Conservation (phyloP, 2,888 invertebrate genomes). For the Clistopyga incitator region DNA sequence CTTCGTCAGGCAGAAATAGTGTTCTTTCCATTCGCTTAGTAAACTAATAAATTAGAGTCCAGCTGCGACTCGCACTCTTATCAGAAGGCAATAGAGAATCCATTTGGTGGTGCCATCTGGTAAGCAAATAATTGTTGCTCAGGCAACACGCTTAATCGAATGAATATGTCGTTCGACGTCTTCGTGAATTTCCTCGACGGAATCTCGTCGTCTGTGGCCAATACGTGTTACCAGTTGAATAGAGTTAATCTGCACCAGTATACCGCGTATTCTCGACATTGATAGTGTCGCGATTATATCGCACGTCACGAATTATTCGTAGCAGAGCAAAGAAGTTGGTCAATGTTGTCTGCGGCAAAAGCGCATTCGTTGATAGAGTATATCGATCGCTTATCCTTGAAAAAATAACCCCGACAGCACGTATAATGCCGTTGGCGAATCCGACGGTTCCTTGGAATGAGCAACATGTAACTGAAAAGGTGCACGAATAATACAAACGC, state of each 20-base stretch:
- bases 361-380: slow-evolving; percentile 1
- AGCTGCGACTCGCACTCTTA: too few relatives aligned
- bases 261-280: slow-evolving; percentile 62
- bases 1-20: too few relatives aligned
- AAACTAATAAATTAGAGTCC: too few relatives aligned
- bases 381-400: slow-evolving; percentile 62
- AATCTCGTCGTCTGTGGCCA: slow-evolving; percentile 65
- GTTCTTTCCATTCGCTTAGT: too few relatives aligned
- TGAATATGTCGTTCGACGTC: slow-evolving; percentile 4
- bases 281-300: slow-evolving; percentile 1
- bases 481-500: slow-evolving; percentile 51
- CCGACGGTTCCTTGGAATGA: slow-evolving; percentile 82
- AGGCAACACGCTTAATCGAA: neutral
- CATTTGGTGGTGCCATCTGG: too few relatives aligned
- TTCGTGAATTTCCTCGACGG: slow-evolving; percentile 3
- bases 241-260: slow-evolving; percentile 52
- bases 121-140: too few relatives aligned
- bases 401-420: slow-evolving; percentile 68
- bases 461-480: slow-evolving; percentile 79
- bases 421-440: slow-evolving; percentile 83
- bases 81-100: too few relatives aligned
- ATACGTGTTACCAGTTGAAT: slow-evolving; percentile 52
- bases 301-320: slow-evolving; percentile 9
- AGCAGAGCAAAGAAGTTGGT: slow-evolving; percentile 1
- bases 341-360: slow-evolving; percentile 37